Percentiles rank a stretch among this genome's conserved stretches.
These are phyloP conservation scores for Agonopterix arenella DNA, from an alignment of 2,888 invertebrate genomes.

Conservation along the genomic window DNA sequence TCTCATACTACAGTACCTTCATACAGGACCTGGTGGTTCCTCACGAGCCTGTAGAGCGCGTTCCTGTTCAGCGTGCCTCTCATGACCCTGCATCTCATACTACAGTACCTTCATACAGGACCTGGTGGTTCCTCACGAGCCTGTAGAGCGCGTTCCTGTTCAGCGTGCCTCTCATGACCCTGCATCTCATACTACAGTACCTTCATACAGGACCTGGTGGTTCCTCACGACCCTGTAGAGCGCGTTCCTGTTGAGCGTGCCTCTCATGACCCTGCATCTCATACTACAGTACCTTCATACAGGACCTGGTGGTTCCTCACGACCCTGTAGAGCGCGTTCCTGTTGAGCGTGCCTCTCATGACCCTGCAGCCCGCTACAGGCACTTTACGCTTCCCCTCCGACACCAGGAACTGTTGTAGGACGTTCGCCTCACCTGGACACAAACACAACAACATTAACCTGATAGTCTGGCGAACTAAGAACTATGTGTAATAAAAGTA, in stretches of 20 bases:
- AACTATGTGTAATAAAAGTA: no score
- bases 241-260: slow-evolving; percentile 81
- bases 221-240: slow-evolving; percentile 82
- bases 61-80: slow-evolving; percentile 85
- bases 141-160: slow-evolving; percentile 81
- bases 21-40: slow-evolving; percentile 80
- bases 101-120: slow-evolving; percentile 85
- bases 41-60: slow-evolving; percentile 80
- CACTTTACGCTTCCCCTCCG: slow-evolving; percentile 86
- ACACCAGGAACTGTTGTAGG: slow-evolving; percentile 87
- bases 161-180: slow-evolving; percentile 87
- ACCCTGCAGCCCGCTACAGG: slow-evolving; percentile 95
- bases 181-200: no score
- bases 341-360: slow-evolving; percentile 84
- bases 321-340: slow-evolving; percentile 81
- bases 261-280: slow-evolving; percentile 90
- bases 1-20: no score
- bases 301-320: slow-evolving; percentile 80
- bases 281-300: slow-evolving; percentile 85
- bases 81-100: slow-evolving; percentile 88
- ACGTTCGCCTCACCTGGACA: slow-evolving; percentile 89
- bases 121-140: slow-evolving; percentile 80
- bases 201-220: slow-evolving; percentile 81
- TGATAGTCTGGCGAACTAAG: no score
- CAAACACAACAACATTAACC: not conserved